A percentile compares a stretch with the other conserved stretches of the same genome.
Conservation (phyloP, 1,140 invertebrate genomes). For the Tribolium madens region DNA sequence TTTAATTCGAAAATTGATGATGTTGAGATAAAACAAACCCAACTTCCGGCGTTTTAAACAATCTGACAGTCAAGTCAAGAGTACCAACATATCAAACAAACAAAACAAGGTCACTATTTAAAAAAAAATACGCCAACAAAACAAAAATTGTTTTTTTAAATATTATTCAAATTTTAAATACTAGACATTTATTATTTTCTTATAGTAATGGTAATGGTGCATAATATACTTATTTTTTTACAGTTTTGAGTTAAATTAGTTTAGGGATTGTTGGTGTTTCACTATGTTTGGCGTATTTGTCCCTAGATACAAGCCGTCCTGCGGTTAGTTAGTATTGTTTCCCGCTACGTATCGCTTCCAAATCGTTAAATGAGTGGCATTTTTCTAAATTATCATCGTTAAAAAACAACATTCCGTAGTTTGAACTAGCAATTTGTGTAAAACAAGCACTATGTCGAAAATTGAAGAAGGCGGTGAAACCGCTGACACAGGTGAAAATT, state of each 20-base stretch:
- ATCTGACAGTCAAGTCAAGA: not conserved
- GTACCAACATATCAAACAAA: not conserved
- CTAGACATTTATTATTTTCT: too few species aligned
- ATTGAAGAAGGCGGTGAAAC: constrained; percentile 69
- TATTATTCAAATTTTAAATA: too few species aligned
- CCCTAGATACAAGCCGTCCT: not conserved
- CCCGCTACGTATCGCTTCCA: not conserved
- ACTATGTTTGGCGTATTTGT: not conserved
- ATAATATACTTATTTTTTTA: not conserved
- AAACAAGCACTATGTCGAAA: constrained; percentile 66
- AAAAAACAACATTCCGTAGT: constrained; percentile 2
- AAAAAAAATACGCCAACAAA: not conserved
- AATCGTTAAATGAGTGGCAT: not conserved
- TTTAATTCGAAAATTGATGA: not conserved
- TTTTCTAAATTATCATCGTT: constrained; percentile 4
- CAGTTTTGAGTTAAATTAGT: not conserved
- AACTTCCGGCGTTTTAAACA: constrained; percentile 28
- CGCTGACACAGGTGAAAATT: constrained; percentile 71
- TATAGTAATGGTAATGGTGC: too few species aligned
- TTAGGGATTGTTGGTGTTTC: not conserved
- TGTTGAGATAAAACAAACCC: not conserved
- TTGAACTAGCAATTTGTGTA: not conserved
- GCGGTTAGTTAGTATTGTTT: not conserved
- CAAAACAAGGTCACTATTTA: too few species aligned
- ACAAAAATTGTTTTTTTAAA: not conserved